These are phyloP conservation scores for Zonotrichia leucophrys DNA, from an alignment of 2,113 vertebrate species.

Conservation along the genomic window DNA sequence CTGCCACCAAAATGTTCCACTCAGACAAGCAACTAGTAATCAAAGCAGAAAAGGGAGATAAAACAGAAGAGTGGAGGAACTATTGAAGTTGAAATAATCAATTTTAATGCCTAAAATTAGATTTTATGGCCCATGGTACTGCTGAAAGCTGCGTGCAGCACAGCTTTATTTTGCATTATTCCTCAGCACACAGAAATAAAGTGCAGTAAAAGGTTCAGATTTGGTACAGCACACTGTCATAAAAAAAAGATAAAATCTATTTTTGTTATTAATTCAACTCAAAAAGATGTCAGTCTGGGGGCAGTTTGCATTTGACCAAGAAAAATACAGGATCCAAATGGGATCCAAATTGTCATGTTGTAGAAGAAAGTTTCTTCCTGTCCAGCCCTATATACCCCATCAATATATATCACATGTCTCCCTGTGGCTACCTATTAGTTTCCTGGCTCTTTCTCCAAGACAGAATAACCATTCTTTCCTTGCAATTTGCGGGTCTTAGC, in stretches of 20 bases:
- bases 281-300: neutral
- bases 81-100: constrained; percentile 12
- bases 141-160: neutral
- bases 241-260: neutral
- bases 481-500: neutral
- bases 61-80: neutral
- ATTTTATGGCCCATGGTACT: constrained; percentile 5
- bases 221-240: neutral
- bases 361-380: neutral
- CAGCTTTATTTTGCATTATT: constrained; percentile 4
- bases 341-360: neutral
- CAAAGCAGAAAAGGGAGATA: neutral
- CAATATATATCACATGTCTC: neutral
- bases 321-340: neutral
- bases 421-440: neutral
- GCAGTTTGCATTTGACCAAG: neutral
- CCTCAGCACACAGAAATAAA: constrained; percentile 8
- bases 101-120: constrained; percentile 39
- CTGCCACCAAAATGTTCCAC: neutral
- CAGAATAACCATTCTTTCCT: neutral
- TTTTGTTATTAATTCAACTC: neutral
- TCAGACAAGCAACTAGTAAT: neutral
- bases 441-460: neutral
- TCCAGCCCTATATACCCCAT: neutral
- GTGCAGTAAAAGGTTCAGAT: neutral